Conservation (phyloP, 2,888 invertebrate genomes). For the Amiota mariae region DNA sequence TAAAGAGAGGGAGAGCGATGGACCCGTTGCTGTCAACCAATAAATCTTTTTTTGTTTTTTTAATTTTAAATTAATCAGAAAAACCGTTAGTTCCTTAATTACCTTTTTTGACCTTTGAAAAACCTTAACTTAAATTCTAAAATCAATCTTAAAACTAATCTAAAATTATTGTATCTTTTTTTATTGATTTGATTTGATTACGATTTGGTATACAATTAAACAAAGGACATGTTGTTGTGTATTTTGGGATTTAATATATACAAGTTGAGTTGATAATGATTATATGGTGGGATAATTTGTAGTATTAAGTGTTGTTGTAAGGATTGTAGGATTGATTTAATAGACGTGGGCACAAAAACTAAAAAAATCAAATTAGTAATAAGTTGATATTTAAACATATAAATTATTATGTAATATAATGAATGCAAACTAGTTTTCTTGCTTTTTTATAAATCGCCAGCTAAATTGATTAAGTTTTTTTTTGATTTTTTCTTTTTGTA, state of each 20-base stretch:
- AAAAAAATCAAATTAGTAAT: conserved; percentile 55
- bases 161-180: conserved; percentile 47
- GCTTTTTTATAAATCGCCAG: background rate
- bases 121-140: conserved; percentile 2
- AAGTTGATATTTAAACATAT: conserved; percentile 52
- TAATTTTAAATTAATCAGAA: background rate
- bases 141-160: conserved; percentile 33
- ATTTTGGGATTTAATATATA: too few relatives aligned
- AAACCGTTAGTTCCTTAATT: background rate
- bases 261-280: too few relatives aligned
- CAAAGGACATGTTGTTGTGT: conserved; percentile 62
- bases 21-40: conserved; percentile 36
- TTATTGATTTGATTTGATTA: conserved; percentile 38
- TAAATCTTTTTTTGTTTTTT: conserved; percentile 27
- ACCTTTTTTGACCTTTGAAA: conserved; percentile 34
- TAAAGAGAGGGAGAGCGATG: background rate
- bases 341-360: conserved; percentile 73
- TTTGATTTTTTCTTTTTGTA: background rate
- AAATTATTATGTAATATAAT: conserved; percentile 44
- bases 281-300: conserved; percentile 24
- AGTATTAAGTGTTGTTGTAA: conserved; percentile 57
- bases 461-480: conserved; percentile 22
- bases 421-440: conserved; percentile 63
- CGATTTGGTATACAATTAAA: conserved; percentile 43
- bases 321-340: conserved; percentile 50